Percentiles rank a stretch among this genome's conserved stretches.
phyloP scores from a whole-genome alignment of 2,888 invertebrate genomes.

The Exocentrus adspersus region DNA sequence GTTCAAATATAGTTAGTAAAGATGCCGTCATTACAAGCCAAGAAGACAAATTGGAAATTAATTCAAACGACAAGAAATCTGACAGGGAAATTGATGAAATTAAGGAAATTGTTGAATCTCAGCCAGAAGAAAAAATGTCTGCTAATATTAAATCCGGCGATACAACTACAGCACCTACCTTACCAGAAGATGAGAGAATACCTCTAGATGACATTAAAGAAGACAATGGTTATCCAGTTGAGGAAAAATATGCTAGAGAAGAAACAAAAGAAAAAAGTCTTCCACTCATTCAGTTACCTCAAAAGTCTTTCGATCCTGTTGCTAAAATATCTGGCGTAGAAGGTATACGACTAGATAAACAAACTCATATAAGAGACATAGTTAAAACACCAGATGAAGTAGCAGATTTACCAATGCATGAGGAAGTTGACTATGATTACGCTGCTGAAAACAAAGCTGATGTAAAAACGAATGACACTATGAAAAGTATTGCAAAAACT shows the following conservation, averaged over 20 bases:
- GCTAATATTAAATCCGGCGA: conserved; percentile 86
- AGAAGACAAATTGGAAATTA: conserved; percentile 75
- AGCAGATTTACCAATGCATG: conserved; percentile 89
- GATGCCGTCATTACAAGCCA: conserved; percentile 74
- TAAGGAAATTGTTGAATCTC: conserved; percentile 76
- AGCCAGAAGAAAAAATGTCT: conserved; percentile 84
- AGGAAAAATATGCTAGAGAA: conserved; percentile 81
- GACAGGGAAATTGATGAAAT: conserved; percentile 63
- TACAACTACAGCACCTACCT: conserved; percentile 85
- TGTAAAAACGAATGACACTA: conserved; percentile 50
- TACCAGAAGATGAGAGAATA: conserved; percentile 88
- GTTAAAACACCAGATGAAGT: conserved; percentile 95
- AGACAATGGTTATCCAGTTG: conserved; percentile 69
- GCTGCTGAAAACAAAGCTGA: conserved; percentile 48
- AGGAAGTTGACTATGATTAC: conserved; percentile 80
- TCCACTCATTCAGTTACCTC: conserved; percentile 62
- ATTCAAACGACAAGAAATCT: conserved; percentile 78
- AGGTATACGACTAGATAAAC: conserved; percentile 69
- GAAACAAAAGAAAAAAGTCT: conserved; percentile 79
- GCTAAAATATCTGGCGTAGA: conserved; percentile 64
- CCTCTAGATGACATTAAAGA: conserved; percentile 86
- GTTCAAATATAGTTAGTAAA: conserved; percentile 66
- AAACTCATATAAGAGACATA: conserved; percentile 77
- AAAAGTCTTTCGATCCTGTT: conserved; percentile 64
- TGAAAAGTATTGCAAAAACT: conserved; percentile 36